These are phyloP conservation scores for Galleria mellonella DNA, from an alignment of 1,140 invertebrate species.

Conservation along the genomic window DNA sequence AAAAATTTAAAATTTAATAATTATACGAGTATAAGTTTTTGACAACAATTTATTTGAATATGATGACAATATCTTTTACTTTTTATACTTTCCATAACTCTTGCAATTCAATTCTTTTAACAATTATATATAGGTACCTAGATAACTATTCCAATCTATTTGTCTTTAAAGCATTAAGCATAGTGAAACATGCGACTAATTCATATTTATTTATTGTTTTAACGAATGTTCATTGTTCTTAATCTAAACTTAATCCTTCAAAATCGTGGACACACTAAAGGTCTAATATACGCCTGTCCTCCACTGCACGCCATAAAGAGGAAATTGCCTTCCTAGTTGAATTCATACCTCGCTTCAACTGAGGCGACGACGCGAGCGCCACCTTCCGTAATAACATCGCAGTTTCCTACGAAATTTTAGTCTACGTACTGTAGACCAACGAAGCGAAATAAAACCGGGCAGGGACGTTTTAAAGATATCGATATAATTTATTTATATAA, in stretches of 20 bases:
- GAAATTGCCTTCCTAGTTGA: slow-evolving; percentile 66
- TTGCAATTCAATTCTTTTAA: too few relatives aligned
- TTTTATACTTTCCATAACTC: too few relatives aligned
- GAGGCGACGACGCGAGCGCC: slow-evolving; percentile 11
- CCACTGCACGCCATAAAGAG: slow-evolving; percentile 55
- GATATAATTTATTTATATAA: not conserved
- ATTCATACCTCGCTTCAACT: slow-evolving; percentile 38
- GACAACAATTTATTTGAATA: too few relatives aligned
- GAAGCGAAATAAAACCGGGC: slow-evolving; percentile 25
- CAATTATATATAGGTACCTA: too few relatives aligned
- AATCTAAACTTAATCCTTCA: not conserved
- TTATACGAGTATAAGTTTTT: too few relatives aligned
- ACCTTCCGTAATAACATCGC: slow-evolving; percentile 49
- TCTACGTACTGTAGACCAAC: slow-evolving; percentile 27
- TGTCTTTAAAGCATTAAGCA: too few relatives aligned
- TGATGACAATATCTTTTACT: too few relatives aligned
- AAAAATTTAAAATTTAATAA: too few relatives aligned
- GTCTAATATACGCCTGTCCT: slow-evolving; percentile 39
- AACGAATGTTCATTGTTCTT: too few relatives aligned
- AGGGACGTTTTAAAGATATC: not conserved
- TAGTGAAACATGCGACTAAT: too few relatives aligned
- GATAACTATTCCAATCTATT: too few relatives aligned
- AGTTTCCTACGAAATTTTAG: slow-evolving; percentile 54
- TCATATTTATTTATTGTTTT: too few relatives aligned
- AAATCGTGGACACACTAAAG: slow-evolving; percentile 27